Percentiles rank a stretch among this genome's conserved stretches.
These are phyloP conservation scores for Peromyscus aztecus DNA, from an alignment of 2,797 vertebrate genomes.

Conservation along the genomic window DNA sequence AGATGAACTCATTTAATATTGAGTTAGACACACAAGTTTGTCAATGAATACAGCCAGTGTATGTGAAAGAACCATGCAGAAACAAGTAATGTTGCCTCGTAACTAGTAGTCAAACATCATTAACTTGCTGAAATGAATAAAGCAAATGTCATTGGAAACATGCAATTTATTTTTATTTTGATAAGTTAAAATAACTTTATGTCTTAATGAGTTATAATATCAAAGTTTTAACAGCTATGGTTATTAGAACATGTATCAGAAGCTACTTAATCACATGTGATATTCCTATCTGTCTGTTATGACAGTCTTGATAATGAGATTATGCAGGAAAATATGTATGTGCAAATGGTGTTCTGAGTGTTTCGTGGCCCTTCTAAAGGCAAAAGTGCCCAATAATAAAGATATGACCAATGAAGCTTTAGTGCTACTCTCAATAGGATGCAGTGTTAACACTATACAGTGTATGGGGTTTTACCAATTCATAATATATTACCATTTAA, in stretches of 20 bases:
- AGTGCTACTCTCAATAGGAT: neutral
- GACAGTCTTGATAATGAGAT: neutral
- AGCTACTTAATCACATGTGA: neutral
- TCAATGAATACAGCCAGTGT: neutral
- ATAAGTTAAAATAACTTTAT: neutral
- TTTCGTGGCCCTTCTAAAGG: neutral
- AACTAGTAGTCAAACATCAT: neutral
- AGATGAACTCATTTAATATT: neutral
- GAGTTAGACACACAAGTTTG: neutral
- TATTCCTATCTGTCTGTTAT: neutral
- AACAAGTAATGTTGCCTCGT: neutral
- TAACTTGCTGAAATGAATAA: neutral
- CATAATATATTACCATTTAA: neutral
- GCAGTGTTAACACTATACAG: neutral
- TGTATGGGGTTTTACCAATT: neutral
- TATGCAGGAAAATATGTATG: neutral
- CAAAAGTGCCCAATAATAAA: neutral
- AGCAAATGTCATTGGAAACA: neutral
- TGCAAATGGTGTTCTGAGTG: neutral
- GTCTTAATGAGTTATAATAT: neutral
- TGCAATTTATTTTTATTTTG: neutral
- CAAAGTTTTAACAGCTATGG: neutral
- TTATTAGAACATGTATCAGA: neutral
- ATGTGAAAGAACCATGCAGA: neutral
- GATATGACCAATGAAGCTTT: neutral